Evolutionary conservation across 2,113 vertebrate genomes (phyloP).

Genomic region (Xiphophorus couchianus): DNA sequence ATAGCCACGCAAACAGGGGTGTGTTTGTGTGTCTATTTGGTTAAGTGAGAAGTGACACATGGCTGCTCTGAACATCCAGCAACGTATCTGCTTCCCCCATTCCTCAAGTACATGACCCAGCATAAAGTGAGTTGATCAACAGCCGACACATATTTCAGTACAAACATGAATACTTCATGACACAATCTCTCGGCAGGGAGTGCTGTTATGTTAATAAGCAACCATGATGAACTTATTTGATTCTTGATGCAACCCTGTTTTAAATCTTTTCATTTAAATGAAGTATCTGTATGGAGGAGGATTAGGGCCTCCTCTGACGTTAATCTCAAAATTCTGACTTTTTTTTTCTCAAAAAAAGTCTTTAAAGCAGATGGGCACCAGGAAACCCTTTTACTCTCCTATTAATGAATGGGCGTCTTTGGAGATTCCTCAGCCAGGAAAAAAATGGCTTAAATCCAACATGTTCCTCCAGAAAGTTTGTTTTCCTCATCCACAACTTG

Average conservation of each 20-base stretch:
- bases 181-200: neutral
- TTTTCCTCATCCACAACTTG: too few relatives aligned
- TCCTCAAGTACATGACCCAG: slow-evolving; percentile 10
- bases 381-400: too few relatives aligned
- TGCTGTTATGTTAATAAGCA: neutral
- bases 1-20: too few relatives aligned
- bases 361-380: too few relatives aligned
- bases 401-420: too few relatives aligned
- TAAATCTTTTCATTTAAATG: neutral
- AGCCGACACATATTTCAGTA: slow-evolving; percentile 12
- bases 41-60: slow-evolving; percentile 3
- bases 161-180: neutral
- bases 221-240: neutral
- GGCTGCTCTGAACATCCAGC: neutral
- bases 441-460: too few relatives aligned
- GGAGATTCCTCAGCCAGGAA: too few relatives aligned
- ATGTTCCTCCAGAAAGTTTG: too few relatives aligned
- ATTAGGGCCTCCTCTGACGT: too few relatives aligned
- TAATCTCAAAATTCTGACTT: too few relatives aligned
- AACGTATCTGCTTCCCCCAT: neutral
- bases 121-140: neutral
- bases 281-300: neutral
- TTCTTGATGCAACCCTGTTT: neutral
- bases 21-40: neutral
- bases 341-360: too few relatives aligned